Percentiles rank a stretch among this genome's conserved stretches.
Evolutionary conservation across 2,888 invertebrate species (phyloP).

Genomic region (Galeopsomyia nigrocyanea): DNA sequence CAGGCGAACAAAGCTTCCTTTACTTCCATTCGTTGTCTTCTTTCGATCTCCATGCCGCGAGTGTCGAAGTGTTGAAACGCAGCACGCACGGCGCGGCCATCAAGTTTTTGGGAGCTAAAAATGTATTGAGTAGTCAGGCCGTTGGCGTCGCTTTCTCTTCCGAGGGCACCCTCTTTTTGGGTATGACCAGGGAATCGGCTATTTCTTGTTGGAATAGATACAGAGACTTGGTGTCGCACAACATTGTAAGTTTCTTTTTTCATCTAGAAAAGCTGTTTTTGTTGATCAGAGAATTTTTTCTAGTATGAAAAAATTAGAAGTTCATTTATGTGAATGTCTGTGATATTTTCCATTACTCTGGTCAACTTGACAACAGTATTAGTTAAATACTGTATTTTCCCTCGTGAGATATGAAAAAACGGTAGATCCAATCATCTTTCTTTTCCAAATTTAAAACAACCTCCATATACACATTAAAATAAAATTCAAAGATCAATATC

Average conservation of each 20-base stretch:
- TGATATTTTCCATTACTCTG: too few species aligned
- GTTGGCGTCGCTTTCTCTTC: slow-evolving; percentile 44
- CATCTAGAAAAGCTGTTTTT: not conserved
- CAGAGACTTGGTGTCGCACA: slow-evolving; percentile 45
- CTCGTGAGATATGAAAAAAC: too few species aligned
- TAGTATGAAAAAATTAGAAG: too few species aligned
- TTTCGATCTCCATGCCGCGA: slow-evolving; percentile 45
- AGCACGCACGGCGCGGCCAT: slow-evolving; percentile 33
- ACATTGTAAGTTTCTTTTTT: slow-evolving; percentile 45
- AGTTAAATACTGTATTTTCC: not conserved
- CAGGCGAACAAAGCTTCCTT: slow-evolving; percentile 43
- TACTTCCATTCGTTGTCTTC: slow-evolving; percentile 56
- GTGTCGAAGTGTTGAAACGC: slow-evolving; percentile 40
- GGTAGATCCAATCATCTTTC: too few species aligned
- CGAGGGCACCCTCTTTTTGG: slow-evolving; percentile 64
- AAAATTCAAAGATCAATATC: too few species aligned
- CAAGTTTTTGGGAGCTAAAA: slow-evolving; percentile 43
- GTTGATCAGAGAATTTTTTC: not conserved
- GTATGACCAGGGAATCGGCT: slow-evolving; percentile 60
- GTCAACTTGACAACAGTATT: too few species aligned
- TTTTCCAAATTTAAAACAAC: too few species aligned
- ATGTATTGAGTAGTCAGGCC: slow-evolving; percentile 49
- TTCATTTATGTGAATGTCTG: too few species aligned
- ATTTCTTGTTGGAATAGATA: slow-evolving; percentile 66
- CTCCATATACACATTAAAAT: too few species aligned